These are phyloP conservation scores for Tichodroma muraria DNA, from an alignment of 2,113 vertebrate species.

Conservation along the genomic window DNA sequence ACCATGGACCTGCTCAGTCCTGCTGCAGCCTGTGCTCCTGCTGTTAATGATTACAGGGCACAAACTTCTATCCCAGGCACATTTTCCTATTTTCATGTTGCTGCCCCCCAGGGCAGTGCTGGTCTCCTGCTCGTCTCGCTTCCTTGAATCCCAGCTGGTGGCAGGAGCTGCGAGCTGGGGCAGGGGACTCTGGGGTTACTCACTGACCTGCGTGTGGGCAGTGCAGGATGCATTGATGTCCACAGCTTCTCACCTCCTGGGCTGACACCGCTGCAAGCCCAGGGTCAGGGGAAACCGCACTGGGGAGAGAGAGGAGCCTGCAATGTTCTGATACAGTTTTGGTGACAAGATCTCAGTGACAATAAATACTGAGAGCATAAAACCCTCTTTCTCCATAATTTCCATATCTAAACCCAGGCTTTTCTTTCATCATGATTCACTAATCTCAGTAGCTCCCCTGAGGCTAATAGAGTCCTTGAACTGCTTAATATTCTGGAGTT, in stretches of 20 bases:
- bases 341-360: neutral
- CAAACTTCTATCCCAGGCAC: neutral
- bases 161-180: neutral
- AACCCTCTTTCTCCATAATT: neutral
- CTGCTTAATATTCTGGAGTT: slow-evolving; percentile 23
- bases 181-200: neutral
- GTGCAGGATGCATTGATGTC: neutral
- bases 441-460: neutral
- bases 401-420: neutral
- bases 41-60: neutral
- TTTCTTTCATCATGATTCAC: neutral
- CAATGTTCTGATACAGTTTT: neutral
- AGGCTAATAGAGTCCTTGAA: slow-evolving; percentile 43
- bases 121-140: neutral
- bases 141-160: neutral
- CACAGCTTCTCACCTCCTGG: neutral
- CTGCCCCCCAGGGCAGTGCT: neutral
- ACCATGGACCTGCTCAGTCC: neutral
- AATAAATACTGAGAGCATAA: neutral
- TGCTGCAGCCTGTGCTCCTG: neutral
- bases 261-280: neutral
- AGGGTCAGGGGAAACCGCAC: neutral
- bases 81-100: neutral
- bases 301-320: neutral
- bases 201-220: neutral